Evolutionary conservation across 2,113 vertebrate genomes (phyloP), one percentile per base, ranked within the genome.

Genomic region (Ranitomeya variabilis): DNA sequence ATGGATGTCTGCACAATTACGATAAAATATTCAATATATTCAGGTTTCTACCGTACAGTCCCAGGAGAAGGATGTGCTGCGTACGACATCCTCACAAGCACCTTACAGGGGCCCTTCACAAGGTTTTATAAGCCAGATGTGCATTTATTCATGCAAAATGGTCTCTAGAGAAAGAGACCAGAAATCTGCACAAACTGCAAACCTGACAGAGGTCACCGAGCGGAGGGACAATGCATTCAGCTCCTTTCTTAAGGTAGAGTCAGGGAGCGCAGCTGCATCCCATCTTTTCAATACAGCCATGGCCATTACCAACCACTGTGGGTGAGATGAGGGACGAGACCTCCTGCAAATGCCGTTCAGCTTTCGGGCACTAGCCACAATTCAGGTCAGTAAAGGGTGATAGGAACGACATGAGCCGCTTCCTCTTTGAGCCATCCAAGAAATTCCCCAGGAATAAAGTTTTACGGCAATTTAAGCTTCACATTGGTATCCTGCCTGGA

Each of bases 111-210:
- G 19, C 19, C 51, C 76, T 7, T 14, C 74, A 11, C 18, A 14
- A n/a, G 23, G 23, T 31, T 18, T 60, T 18, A 81, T 14, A 15
- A 3, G 66, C 52, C 83, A 77, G 84, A 86, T 74, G 84, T 51
- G 55, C 84, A 13, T 76, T 60, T 62, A 86, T 77, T 76, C 62
- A 86, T 62, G 31, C 55, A 76, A 76, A 62, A 62, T 21, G 23
- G 26, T 74, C 80, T 83, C 80, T 12, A 51, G 80, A 83, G 60
- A 67, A 23, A 7, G 23, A 62, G 26, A 71, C 21, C 31, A 74
- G 67, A 73, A 77, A 86, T 60, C 54, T 57, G 83, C 83, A 73
- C 8, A 60, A 83, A 52, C 51, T 69, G 31, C 45, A 21, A 71
- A 55, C 23, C 14, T 13, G 5, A 13, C 73, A 15, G 73, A 86